Base-by-base conservation (phyloP, 1,140 invertebrate species). In the Cephus cinctus region DNA sequence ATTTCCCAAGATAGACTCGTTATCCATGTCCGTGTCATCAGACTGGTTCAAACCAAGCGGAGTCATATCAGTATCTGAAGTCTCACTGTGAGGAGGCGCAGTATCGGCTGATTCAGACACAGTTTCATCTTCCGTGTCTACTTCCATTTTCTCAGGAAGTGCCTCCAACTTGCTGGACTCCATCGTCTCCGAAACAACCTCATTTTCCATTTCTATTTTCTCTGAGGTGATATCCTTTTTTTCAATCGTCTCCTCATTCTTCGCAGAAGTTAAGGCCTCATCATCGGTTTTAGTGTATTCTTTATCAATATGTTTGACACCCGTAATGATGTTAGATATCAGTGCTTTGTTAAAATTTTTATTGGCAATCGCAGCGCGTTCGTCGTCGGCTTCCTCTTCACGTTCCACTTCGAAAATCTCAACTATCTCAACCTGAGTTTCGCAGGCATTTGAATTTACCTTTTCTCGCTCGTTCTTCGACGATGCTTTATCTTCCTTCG, bases 381-480 rank as follows among this genome's bases (percentile, higher is more conserved):
- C 25, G 6, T 8, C 25, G 14, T 25, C 38, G n/a, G 23, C 34
- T n/a, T 56, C 56, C 11, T 67, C 58, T 34, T 67, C 61, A 11
- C 44, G 59, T 11, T 73, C 66, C 31, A 67, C 63, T 55, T 75
- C 65, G 18, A 73, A 54, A 52, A 74, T 74, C 53, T 76, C 72
- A 18, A 74, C 55, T n/a, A 70, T 74, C 35, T 76, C 65, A 3
- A 70, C 16, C 14, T 74, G 52, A 9, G 60, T 60, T 43, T 63
- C 54, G 23, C 16, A 40, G 18, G 52, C 47, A 18, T 58, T 57
- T 9, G 39, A 40, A 34, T 32, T 32, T 49, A 21, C 34, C 30
- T 39, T 22, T 12, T 16, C 9, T 11, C 27, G 15, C 15, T 51
- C 34, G 11, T 38, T 12, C 43, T 39, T 45, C 18, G 15, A 19